Evolutionary conservation across 2,888 invertebrate genomes (phyloP), one percentile per base, ranked within the genome.

Genomic region (Catocala nupta): DNA sequence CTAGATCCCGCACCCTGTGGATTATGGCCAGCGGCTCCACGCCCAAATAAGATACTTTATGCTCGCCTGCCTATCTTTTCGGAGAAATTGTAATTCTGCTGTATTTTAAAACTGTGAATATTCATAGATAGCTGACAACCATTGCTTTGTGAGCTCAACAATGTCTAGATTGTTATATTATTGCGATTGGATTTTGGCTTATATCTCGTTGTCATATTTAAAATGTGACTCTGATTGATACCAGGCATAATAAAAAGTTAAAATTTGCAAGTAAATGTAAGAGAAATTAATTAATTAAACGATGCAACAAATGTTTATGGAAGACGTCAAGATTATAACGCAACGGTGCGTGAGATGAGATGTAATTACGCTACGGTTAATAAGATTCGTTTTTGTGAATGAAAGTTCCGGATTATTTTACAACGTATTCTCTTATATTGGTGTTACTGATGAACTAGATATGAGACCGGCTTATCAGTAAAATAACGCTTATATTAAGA

Each of bases 11-110:
- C 80, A 75, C 86, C 86, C 90, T 92, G 92, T 80, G 88, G 91
- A 90, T 93, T 92, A 93, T 90, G 80, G 88, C 86, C 84, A 73
- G 73, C 75, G 81, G 78, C 82, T 83, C 81, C 80, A 72, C 83
- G 78, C 85, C 84, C 85, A 85, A 90, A 90, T 92, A 90, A 89
- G 83, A 84, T 85, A 83, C 89, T 78, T 87, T 86, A 85, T 81
- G 82, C 82, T 78, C 68, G 76, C 81, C 81, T 78, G 80, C 75
- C 83, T 75, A 82, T 85, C 83, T 81, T 81, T 83, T 82, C 75
- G 81, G 78, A 82, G 81, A 82, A 78, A 83, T 84, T 81, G 77
- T 79, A 78, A 85, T 80, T 72, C 70, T 69, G 63, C 62, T 73
- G 76, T 66, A 68, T 69, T 78, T 71, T 73, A 65, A 59, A 73